Conservation (phyloP, 2,797 vertebrate species). For the Nyctibius grandis region DNA sequence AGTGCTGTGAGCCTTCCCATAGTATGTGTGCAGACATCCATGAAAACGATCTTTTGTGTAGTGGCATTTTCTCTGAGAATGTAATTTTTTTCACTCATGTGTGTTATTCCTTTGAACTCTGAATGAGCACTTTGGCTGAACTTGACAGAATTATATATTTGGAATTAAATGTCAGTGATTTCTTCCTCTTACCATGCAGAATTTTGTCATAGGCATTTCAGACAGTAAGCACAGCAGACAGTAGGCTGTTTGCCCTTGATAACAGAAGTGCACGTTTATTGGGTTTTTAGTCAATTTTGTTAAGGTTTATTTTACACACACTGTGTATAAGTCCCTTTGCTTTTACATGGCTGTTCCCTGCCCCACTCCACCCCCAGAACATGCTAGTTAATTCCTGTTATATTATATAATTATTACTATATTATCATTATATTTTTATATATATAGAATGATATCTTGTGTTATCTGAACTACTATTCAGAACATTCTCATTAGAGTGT, state of each 20-base stretch:
- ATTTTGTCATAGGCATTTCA: slow-evolving; percentile 11
- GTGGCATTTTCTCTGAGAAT: slow-evolving; percentile 61
- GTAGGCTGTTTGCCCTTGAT: background rate
- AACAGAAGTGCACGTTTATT: background rate
- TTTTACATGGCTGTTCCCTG: background rate
- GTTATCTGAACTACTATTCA: background rate
- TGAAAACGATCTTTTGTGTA: slow-evolving; percentile 60
- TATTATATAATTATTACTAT: background rate
- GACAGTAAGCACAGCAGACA: background rate
- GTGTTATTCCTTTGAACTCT: slow-evolving; percentile 67
- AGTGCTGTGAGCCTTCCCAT: slow-evolving; percentile 57
- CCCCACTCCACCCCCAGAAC: background rate
- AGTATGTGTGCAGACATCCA: slow-evolving; percentile 64
- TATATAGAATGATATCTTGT: background rate
- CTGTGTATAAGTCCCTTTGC: background rate
- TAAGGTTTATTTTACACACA: background rate
- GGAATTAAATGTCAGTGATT: slow-evolving; percentile 27
- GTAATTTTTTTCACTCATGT: slow-evolving; percentile 56
- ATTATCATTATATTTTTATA: background rate
- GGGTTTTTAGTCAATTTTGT: background rate
- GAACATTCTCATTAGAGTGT: background rate
- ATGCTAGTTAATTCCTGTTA: background rate
- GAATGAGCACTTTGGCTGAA: slow-evolving; percentile 53
- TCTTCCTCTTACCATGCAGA: slow-evolving; percentile 47
- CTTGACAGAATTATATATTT: slow-evolving; percentile 35